Conservation (phyloP, 2,797 vertebrate species). For the Channallabes apus region DNA sequence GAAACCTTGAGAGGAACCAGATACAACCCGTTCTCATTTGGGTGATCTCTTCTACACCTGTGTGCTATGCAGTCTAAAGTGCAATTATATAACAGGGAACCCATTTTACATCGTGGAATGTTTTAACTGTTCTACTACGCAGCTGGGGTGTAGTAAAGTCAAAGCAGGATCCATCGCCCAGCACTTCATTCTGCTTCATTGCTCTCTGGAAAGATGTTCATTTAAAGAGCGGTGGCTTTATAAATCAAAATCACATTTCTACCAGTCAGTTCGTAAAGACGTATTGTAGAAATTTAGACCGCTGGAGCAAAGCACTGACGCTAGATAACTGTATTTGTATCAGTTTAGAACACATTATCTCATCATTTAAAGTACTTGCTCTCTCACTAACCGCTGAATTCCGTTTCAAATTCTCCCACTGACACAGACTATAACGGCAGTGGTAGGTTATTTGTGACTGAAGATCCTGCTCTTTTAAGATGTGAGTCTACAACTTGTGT, state of each 20-base stretch:
- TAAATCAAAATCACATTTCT: neutral
- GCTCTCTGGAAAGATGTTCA: neutral
- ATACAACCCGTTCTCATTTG: no score
- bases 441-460: slow-evolving; percentile 34
- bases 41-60: no score
- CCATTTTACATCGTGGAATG: no score
- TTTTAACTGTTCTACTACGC: neutral
- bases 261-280: neutral
- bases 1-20: no score
- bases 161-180: neutral
- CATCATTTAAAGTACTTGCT: neutral
- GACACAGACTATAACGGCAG: neutral
- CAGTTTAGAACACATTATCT: neutral
- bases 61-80: no score
- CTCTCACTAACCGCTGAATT: neutral
- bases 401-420: neutral
- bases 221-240: neutral
- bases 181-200: neutral
- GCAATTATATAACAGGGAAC: no score
- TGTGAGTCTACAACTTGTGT: slow-evolving; percentile 40
- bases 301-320: neutral
- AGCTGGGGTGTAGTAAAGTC: neutral
- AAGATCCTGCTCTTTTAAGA: slow-evolving; percentile 53
- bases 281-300: neutral
- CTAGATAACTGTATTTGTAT: neutral